These are phyloP conservation scores for Platanista minor DNA, from an alignment of 2,113 vertebrate species.

Conservation along the genomic window DNA sequence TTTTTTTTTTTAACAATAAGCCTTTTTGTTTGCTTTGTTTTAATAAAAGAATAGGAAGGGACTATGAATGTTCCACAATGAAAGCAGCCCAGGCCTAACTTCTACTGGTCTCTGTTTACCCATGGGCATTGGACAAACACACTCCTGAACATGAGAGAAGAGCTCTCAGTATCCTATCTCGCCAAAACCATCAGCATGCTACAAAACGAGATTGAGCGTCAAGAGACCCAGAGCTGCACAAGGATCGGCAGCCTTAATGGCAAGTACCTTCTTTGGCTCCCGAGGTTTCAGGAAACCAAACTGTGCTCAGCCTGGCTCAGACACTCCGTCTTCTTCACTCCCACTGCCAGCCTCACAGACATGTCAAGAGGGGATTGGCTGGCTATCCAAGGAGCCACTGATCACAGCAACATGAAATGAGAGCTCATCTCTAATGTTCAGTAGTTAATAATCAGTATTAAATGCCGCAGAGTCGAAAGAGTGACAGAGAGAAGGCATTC, in stretches of 20 bases:
- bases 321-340: background rate
- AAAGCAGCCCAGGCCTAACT: background rate
- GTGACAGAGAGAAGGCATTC: background rate
- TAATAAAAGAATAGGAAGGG: background rate
- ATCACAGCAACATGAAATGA: background rate
- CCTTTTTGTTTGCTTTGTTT: background rate
- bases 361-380: background rate
- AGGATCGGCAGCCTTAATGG: background rate
- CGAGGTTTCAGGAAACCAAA: background rate
- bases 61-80: background rate
- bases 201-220: no score
- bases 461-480: background rate
- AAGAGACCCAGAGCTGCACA: no score
- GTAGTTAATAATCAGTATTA: background rate
- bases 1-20: background rate
- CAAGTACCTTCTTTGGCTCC: background rate
- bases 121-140: background rate
- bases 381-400: background rate
- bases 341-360: background rate
- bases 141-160: background rate
- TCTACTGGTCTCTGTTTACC: background rate
- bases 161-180: background rate
- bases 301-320: background rate
- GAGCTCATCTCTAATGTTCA: background rate
- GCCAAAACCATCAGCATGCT: background rate